Evolutionary conservation across 2,797 vertebrate species (phyloP), one percentile per base, ranked within the genome.

Genomic region (Alcedo atthis): DNA sequence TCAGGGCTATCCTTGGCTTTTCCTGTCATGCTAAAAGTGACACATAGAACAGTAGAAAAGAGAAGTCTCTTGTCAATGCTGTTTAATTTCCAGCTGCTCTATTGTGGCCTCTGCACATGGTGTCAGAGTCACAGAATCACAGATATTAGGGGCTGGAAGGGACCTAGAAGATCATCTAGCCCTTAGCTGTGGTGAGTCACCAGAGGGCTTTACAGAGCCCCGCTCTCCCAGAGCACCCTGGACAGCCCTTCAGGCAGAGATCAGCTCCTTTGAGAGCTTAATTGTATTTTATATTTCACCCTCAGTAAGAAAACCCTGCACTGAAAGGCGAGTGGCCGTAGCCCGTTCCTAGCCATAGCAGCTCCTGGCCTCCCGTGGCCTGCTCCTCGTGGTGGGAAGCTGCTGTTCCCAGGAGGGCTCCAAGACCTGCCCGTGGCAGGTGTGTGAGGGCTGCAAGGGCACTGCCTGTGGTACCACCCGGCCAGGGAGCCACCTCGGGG

Each of bases 271-370:
- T 1, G 4, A 55, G 30, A 62, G 1, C 46, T 45, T 28, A 3
- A 4, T 45, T 16, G 0, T 28, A 2, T 21, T 30, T 40, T 15
- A 0, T 25, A 2, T 21, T 30, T 9, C 66, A 18, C 14, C 66
- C 17, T 15, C 3, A 13, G 24, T 8, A 48, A 25, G 49, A 33
- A 49, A 77, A 59, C 3, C 10, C 3, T 4, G 20, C 22, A 16
- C 35, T 20, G 11, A 28, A 76, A 58, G 3, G 3, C 0, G 0
- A 62, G 21, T 32, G 12, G 19, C 35, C 0, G 0, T 4, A 18
- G 32, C 3, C 22, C 19, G 28, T 68, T 14, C 45, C 33, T 3
- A 2, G 35, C 1, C 35, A 13, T 2, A 28, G 30, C 0, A 1
- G 59, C 19, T 46, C 67, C 25, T 80, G 61, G 32, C 51, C 57